Evolutionary conservation across 2,888 invertebrate species (phyloP), one percentile per base, ranked within the genome.

Genomic region (Campopleginae sp.): DNA sequence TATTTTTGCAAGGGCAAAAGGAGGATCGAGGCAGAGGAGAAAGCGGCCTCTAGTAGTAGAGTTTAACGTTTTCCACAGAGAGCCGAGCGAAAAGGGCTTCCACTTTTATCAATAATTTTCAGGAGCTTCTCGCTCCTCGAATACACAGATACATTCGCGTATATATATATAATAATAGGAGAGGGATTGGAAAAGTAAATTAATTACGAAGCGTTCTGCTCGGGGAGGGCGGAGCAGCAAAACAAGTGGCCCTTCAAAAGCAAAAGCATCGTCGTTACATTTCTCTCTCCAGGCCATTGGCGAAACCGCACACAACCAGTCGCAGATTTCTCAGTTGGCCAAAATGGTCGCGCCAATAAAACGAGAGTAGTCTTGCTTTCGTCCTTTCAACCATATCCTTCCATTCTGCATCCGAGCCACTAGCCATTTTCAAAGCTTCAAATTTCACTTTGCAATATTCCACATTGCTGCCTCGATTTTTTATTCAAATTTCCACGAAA

Each of bases 161-260:
- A 17, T 23, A 58, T n/a, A 17, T 23, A 58, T 33, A 70, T 54
- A 44, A 31, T 61, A 23, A 27, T 38, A 80, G n/a, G 8, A 6
- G 66, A 88, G 89, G 90, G 91, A 92, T 91, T 90, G 90, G 88
- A 88, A 91, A 92, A 92, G 89, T 91, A 90, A 92, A 92, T 92
- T 92, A 92, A 92, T 92, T 92, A 92, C 88, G 89, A 89, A 89
- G 88, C 88, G 90, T 89, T 86, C 86, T 83, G 86, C 80, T 7
- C 7, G 38, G 6, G 0, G 80, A 61, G 42, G 1, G 38, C 4
- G 0, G 80, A 61, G 42, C 54, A 51, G 84, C 78, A 86, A 82
- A 84, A 81, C 79, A 84, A 72, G 84, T 78, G 82, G 85, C 79
- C 85, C 86, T 87, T 87, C 81, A 70, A 78, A 87, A 74, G 81